Percentiles rank a stretch among this genome's conserved stretches.
Conservation (phyloP, 2,888 invertebrate species). For the Arenicola marina region DNA sequence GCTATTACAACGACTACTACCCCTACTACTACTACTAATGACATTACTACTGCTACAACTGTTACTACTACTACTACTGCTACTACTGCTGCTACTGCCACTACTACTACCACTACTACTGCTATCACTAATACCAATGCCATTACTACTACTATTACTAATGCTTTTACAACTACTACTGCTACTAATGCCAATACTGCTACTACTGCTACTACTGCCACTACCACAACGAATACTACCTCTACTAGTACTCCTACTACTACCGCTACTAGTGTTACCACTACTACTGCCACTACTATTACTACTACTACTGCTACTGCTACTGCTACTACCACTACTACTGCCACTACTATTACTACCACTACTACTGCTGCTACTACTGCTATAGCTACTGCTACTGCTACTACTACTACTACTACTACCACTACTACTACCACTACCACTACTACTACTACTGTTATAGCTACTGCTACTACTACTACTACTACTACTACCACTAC, state of each 20-base stretch:
- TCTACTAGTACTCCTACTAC: too few relatives aligned
- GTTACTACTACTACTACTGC: too few relatives aligned
- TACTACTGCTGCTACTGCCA: neutral
- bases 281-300: too few relatives aligned
- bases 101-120: neutral
- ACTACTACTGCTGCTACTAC: conserved; percentile 14
- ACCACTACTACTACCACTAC: conserved; percentile 17
- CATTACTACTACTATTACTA: neutral
- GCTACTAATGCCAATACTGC: too few relatives aligned
- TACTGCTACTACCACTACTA: conserved; percentile 10
- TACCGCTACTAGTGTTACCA: too few relatives aligned
- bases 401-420: conserved; percentile 18
- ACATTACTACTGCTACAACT: too few relatives aligned
- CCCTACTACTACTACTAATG: too few relatives aligned
- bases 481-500: conserved; percentile 6
- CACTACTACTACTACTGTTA: conserved; percentile 15
- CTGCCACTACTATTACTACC: conserved; percentile 12
- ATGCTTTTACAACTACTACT: neutral
- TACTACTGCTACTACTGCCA: too few relatives aligned
- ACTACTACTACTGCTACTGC: too few relatives aligned
- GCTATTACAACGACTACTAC: too few relatives aligned
- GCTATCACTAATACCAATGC: too few relatives aligned
- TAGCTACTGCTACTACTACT: conserved; percentile 9
- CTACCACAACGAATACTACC: too few relatives aligned
- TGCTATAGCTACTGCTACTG: conserved; percentile 12